Conservation (phyloP, 2,113 vertebrate genomes). For the Engraulis encrasicolus region DNA sequence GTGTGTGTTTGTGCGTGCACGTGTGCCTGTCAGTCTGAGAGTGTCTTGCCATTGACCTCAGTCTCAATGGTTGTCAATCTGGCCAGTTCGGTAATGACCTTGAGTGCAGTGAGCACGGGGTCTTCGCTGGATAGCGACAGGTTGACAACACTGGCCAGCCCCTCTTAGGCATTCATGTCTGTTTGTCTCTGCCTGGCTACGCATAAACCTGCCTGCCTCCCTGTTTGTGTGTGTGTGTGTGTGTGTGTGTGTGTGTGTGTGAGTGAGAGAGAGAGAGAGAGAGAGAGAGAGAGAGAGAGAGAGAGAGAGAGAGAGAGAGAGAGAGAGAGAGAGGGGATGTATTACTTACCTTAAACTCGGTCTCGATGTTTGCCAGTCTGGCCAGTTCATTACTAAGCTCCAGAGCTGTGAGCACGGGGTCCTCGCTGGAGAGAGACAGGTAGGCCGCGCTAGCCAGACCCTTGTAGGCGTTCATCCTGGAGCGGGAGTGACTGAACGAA, state of each 20-base stretch:
- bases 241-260: no score
- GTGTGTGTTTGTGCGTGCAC: background rate
- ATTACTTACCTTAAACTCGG: slow-evolving; percentile 97
- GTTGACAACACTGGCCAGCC: slow-evolving; percentile 93
- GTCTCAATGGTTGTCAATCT: slow-evolving; percentile 97
- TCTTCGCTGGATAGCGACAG: slow-evolving; percentile 95
- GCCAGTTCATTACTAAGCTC: slow-evolving; percentile 98
- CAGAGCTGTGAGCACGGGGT: slow-evolving; percentile 91
- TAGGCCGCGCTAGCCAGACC: slow-evolving; percentile 94
- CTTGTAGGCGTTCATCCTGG: slow-evolving; percentile 97
- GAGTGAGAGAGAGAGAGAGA: no score
- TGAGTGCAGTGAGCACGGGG: slow-evolving; percentile 91
- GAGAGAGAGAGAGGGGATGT: no score
- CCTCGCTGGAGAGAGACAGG: slow-evolving; percentile 93
- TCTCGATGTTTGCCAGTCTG: slow-evolving; percentile 96
- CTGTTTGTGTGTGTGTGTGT: no score
- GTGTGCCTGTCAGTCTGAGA: background rate
- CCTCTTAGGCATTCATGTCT: slow-evolving; percentile 95
- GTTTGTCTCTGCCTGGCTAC: background rate
- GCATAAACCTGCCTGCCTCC: no score
- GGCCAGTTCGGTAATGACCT: slow-evolving; percentile 95
- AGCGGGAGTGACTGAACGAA: slow-evolving; percentile 94
- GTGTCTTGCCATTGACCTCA: slow-evolving; percentile 96
- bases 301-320: no score
- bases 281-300: no score